Percentiles rank a stretch among this genome's conserved stretches.
Evolutionary conservation across 2,888 invertebrate genomes (phyloP).

Genomic region (Nebria salina): DNA sequence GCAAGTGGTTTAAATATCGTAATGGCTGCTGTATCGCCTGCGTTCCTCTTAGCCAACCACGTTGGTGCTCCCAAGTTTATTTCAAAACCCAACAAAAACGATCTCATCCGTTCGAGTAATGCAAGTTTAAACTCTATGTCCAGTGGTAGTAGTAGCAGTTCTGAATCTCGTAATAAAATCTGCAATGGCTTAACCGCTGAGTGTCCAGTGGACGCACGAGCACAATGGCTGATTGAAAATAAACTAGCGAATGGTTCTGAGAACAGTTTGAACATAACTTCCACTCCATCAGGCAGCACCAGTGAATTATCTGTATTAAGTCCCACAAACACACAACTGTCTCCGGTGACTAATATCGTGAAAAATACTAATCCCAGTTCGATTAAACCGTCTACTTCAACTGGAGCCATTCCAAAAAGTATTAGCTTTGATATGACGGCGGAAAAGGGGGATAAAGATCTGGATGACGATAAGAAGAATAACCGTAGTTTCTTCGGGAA

Average conservation of each 20-base stretch:
- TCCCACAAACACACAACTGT: conserved; percentile 48
- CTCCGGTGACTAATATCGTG: conserved; percentile 48
- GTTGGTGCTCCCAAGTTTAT: conserved; percentile 47
- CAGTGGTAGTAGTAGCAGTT: conserved; percentile 64
- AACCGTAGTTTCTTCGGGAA: conserved; percentile 77
- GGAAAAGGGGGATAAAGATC: conserved; percentile 76
- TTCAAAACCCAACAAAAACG: conserved; percentile 52
- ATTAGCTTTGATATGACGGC: conserved; percentile 92
- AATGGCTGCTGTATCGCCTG: conserved; percentile 56
- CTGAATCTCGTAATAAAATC: conserved; percentile 58
- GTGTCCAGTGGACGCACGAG: conserved; percentile 29
- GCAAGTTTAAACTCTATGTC: conserved; percentile 67
- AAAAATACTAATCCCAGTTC: conserved; percentile 51
- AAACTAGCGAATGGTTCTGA: conserved; percentile 57
- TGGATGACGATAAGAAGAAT: conserved; percentile 67
- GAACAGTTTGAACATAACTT: conserved; percentile 58
- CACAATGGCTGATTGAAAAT: conserved; percentile 55
- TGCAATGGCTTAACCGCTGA: conserved; percentile 34
- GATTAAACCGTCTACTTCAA: conserved; percentile 68
- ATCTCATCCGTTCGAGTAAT: conserved; percentile 65
- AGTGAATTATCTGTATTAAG: conserved; percentile 58
- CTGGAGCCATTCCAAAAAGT: conserved; percentile 90
- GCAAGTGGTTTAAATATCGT: conserved; percentile 50
- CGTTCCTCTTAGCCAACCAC: conserved; percentile 57
- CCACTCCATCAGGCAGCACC: conserved; percentile 59